A percentile compares a stretch with the other conserved stretches of the same genome.
Evolutionary conservation across 2,113 vertebrate genomes (phyloP).

Genomic region (Aspiorhynchus laticeps): DNA sequence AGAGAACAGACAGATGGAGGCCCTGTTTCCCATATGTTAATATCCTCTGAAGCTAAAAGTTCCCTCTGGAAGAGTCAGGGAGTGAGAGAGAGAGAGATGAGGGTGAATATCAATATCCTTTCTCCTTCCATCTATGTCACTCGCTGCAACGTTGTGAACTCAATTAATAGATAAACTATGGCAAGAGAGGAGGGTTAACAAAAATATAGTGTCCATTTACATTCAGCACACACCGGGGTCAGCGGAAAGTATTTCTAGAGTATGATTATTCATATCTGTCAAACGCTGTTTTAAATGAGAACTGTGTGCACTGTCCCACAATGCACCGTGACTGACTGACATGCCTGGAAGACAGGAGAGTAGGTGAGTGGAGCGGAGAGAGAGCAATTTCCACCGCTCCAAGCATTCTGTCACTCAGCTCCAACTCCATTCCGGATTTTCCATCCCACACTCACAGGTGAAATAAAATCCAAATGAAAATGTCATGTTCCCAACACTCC

Average conservation of each 20-base stretch:
- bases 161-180: conserved; percentile 52
- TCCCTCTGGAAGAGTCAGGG: conserved; percentile 19
- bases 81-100: conserved; percentile 38
- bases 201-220: conserved; percentile 13
- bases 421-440: neutral
- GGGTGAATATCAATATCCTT: conserved; percentile 73
- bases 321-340: conserved; percentile 30
- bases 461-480: neutral
- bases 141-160: conserved; percentile 29
- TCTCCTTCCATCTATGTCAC: conserved; percentile 33
- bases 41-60: conserved; percentile 33
- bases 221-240: conserved; percentile 22
- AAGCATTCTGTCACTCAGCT: neutral
- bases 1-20: conserved; percentile 32
- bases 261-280: conserved; percentile 39
- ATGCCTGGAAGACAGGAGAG: conserved; percentile 10
- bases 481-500: neutral
- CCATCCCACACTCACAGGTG: neutral
- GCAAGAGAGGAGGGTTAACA: conserved; percentile 6
- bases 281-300: conserved; percentile 34
- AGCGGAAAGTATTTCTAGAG: conserved; percentile 40
- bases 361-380: neutral
- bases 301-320: neutral
- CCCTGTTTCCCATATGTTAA: conserved; percentile 40
- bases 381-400: conserved; percentile 14